Evolutionary conservation across 1,140 invertebrate genomes (phyloP), one percentile per base, ranked within the genome.

Genomic region (Odontomachus brunneus): DNA sequence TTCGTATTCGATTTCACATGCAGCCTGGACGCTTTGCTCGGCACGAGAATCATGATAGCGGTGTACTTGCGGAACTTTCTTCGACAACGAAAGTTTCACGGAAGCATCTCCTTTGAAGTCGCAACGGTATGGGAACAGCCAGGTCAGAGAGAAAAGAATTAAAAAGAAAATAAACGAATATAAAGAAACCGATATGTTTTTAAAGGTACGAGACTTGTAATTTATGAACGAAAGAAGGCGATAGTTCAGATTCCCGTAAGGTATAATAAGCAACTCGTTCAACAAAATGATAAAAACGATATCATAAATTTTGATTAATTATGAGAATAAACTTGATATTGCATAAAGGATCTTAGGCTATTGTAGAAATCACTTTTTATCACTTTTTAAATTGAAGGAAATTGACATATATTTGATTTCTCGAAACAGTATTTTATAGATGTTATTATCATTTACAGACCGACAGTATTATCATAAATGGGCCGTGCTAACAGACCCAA

Each of bases 391-490:
- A 80, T 24, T 19, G 14, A 48, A 67, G n/a, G 59, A 15, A 63
- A 17, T 60, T 11, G 3, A 51, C 15, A 74, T n/a, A 4, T 19
- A 2, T 26, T 74, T 11, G 9, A 44, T 44, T 44, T 60, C 24
- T 74, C 15, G 17, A 44, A 59, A 22, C 19, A 44, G 24, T 48
- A n/a, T 59, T 29, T 29, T 17, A 17, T 1, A 53, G 17, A 51
- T 29, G 48, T 49, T 33, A 26, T 38, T 66, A 7, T 17, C 12
- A 3, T 4, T 76, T 12, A 48, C 85, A 97, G 97, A 97, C 93
- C 97, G 96, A 89, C 96, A 97, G 91, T 97, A 97, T 89, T 96
- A 96, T 89, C 96, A 97, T 87, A 97, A 97, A 94, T 98, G 97
- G 97, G 97, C 96, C 0, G 95, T 97, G 90, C 90, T 98, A 63